These are phyloP conservation scores for Heliconius hewitsoni DNA, from an alignment of 1,140 invertebrate genomes.

Conservation along the genomic window DNA sequence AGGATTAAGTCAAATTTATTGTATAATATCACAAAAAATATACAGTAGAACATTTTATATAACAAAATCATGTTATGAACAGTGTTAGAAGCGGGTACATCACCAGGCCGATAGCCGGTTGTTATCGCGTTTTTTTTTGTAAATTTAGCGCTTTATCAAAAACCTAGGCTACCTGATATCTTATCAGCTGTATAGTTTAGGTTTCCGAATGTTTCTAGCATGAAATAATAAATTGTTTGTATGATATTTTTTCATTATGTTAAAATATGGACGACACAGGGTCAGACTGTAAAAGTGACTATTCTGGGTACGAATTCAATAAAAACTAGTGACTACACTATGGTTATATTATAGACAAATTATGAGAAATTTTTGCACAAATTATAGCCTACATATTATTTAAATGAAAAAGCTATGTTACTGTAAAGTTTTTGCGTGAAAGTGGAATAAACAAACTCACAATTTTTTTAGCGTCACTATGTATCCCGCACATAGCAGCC, in stretches of 20 bases:
- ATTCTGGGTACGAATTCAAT: no score
- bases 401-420: no score
- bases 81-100: slow-evolving; percentile 39
- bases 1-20: not conserved
- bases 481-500: no score
- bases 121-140: slow-evolving; percentile 70
- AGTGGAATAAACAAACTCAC: no score
- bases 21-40: not conserved
- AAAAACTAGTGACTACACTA: no score
- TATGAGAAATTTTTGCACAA: not conserved
- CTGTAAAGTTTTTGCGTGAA: no score
- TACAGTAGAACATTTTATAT: not conserved
- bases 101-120: slow-evolving; percentile 49
- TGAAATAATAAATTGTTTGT: slow-evolving; percentile 28
- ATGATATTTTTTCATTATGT: not conserved
- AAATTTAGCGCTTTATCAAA: slow-evolving; percentile 77
- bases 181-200: slow-evolving; percentile 68
- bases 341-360: no score
- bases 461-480: no score
- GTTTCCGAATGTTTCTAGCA: slow-evolving; percentile 54
- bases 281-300: no score
- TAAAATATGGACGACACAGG: not conserved
- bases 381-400: not conserved
- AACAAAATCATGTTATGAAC: slow-evolving; percentile 24
- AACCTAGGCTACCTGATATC: slow-evolving; percentile 71